A percentile compares a stretch with the other conserved stretches of the same genome.
Evolutionary conservation across 2,797 vertebrate species (phyloP).

Genomic region (Periophthalmus magnuspinnatus): DNA sequence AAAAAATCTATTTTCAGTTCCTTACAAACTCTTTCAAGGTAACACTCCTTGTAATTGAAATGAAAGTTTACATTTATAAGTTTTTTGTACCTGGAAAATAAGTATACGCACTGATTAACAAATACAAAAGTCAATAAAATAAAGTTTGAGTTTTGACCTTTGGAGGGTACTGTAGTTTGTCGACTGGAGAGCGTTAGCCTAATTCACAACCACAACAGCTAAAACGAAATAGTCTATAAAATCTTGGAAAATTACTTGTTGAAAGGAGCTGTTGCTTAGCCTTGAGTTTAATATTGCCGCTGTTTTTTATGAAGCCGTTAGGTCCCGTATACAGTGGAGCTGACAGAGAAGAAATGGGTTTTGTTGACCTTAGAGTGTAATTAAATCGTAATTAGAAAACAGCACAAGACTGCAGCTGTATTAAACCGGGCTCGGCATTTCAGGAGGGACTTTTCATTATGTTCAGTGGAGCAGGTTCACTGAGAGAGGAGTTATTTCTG

Average conservation of each 20-base stretch:
- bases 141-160: background rate
- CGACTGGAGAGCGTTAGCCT: background rate
- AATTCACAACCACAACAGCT: background rate
- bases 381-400: conserved; percentile 57
- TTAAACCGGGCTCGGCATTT: conserved; percentile 17
- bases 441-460: conserved; percentile 10
- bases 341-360: conserved; percentile 34
- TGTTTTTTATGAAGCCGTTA: conserved; percentile 30
- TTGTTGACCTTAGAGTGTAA: conserved; percentile 40
- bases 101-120: background rate
- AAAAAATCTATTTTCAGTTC: no score
- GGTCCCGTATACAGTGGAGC: conserved; percentile 37
- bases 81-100: no score
- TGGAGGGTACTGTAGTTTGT: background rate
- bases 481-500: background rate
- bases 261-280: background rate
- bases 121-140: background rate
- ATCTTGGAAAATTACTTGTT: background rate
- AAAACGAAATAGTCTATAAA: background rate
- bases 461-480: conserved; percentile 13
- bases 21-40: no score
- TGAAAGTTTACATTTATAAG: no score
- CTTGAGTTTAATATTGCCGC: background rate
- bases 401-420: conserved; percentile 27
- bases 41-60: no score